Evolutionary conservation across 2,888 invertebrate genomes (phyloP), one percentile per base, ranked within the genome.

Genomic region (Omphaloscelis lunosa): DNA sequence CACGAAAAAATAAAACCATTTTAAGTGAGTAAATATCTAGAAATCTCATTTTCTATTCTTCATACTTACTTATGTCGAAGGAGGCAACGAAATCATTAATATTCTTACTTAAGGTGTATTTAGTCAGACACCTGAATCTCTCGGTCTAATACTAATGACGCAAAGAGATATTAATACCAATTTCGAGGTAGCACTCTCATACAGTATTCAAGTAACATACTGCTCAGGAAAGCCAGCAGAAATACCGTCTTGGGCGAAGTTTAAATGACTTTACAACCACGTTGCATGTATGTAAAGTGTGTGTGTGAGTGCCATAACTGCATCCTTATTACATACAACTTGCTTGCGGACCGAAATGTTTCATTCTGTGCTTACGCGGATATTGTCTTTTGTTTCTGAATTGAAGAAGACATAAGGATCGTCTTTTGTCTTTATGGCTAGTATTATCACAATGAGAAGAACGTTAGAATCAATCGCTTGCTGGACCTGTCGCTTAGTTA

Each of bases 211-310:
- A 76, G 53, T 76, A 62, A 61, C 72, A 72, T 68, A 72, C 17
- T 73, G 39, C 62, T 39, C 48, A 63, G 11, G 48, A 71, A 84
- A 78, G 48, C 73, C 41, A 68, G 27, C 62, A 72, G 67, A 72
- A 80, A 81, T 63, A 75, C 39, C 39, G 39, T 29, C 75, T 79
- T 66, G 61, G 70, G 56, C 51, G 1, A 77, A 86, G 77, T 86
- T 84, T 63, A 75, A 86, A 86, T 77, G 77, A 71, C 77, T 86
- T 79, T 73, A 79, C 68, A 82, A 56, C 63, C 27, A 67, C 34
- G 41, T 12, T 27, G 29, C 58, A 61, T 48, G 12, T 72, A 73
- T 75, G 72, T 74, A 67, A 61, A 68, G 56, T 72, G 62, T 63
- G 9, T 72, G 53, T 70, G 77, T 34, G n/a, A n/a, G 34, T 48